Evolutionary conservation across 2,797 vertebrate genomes (phyloP).

Genomic region (Lagorchestes hirsutus): DNA sequence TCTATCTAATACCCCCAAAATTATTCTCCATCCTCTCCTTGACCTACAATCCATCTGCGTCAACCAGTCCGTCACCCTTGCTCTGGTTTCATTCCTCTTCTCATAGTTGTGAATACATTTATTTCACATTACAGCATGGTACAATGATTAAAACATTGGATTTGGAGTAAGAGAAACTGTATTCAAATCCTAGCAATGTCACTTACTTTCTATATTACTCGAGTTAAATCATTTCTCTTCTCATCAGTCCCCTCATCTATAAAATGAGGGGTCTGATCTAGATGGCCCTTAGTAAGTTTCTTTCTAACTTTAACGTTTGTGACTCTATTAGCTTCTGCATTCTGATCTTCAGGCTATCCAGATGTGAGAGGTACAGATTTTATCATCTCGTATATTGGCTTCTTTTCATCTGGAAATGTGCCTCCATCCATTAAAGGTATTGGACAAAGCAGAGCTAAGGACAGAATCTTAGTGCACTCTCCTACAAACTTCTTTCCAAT

Average conservation of each 20-base stretch:
- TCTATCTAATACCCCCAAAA: not conserved
- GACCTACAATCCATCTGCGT: not conserved
- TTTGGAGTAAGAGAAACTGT: not conserved
- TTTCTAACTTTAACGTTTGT: not conserved
- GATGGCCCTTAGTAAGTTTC: not conserved
- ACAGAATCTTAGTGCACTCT: not conserved
- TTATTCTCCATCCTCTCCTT: not conserved
- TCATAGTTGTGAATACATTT: not conserved
- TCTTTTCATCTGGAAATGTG: not conserved
- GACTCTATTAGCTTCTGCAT: not conserved
- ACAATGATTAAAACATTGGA: not conserved
- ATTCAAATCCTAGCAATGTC: not conserved
- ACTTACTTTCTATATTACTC: not conserved
- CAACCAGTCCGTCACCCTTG: not conserved
- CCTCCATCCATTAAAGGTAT: not conserved
- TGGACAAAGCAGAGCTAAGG: not conserved
- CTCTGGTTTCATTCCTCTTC: not conserved
- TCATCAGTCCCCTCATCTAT: not conserved
- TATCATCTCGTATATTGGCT: not conserved
- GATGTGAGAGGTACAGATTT: not conserved
- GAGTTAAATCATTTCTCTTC: not conserved
- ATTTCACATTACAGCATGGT: not conserved
- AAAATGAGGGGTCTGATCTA: not conserved
- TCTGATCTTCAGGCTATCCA: not conserved
- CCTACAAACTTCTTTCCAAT: not conserved